Conservation (phyloP, 2,113 vertebrate species). For the Pungitius pungitius region DNA sequence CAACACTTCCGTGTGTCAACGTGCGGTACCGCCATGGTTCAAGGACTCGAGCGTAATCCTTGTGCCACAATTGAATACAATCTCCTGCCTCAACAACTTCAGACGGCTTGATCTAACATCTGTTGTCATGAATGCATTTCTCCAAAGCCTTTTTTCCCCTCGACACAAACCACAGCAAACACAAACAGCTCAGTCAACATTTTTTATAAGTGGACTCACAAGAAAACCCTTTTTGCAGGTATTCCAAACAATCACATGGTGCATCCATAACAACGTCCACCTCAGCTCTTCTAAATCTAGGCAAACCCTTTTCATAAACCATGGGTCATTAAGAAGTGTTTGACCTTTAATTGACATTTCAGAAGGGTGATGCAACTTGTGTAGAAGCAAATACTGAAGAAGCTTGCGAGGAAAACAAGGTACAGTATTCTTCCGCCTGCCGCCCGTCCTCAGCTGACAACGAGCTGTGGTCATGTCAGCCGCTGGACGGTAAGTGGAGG, state of each 20-base stretch:
- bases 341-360: constrained; percentile 12
- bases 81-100: background rate
- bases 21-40: background rate
- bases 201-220: background rate
- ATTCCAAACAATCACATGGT: background rate
- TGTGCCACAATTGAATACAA: background rate
- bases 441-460: background rate
- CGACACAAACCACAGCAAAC: background rate
- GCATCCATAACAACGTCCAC: background rate
- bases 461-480: constrained; percentile 14
- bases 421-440: constrained; percentile 13
- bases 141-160: background rate
- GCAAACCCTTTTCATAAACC: background rate
- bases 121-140: background rate
- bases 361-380: constrained; percentile 31
- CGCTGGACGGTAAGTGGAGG: constrained; percentile 39
- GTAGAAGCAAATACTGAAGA: constrained; percentile 39
- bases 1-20: background rate
- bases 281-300: background rate
- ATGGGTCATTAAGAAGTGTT: background rate
- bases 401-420: constrained; percentile 25
- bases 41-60: background rate
- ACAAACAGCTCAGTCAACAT: background rate
- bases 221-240: background rate
- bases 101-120: too few relatives aligned